A percentile compares a stretch with the other conserved stretches of the same genome.
These are phyloP conservation scores for Griposia aprilina DNA, from an alignment of 2,888 invertebrate genomes.

Conservation along the genomic window DNA sequence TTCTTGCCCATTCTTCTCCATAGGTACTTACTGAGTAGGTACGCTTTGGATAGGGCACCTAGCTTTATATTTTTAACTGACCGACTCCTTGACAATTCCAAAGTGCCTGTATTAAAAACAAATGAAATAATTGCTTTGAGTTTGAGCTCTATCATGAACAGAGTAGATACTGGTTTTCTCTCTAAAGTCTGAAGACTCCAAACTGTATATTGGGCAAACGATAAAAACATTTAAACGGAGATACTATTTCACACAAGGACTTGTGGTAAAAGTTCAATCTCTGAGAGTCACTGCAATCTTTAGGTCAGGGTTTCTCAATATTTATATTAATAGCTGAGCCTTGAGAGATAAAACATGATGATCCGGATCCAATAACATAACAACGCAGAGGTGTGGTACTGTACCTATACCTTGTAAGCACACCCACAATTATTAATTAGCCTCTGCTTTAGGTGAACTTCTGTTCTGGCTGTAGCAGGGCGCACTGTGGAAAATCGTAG, in stretches of 20 bases:
- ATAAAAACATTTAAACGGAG: neutral
- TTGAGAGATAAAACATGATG: neutral
- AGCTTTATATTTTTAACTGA: too few relatives aligned
- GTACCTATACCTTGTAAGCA: neutral
- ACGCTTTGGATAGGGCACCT: too few relatives aligned
- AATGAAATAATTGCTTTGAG: too few relatives aligned
- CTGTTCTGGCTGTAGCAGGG: neutral
- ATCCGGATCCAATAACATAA: neutral
- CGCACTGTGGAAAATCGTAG: too few relatives aligned
- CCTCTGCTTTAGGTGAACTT: neutral
- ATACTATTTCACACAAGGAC: neutral
- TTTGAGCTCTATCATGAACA: too few relatives aligned
- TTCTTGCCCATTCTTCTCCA: too few relatives aligned
- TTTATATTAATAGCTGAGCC: neutral
- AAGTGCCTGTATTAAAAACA: too few relatives aligned
- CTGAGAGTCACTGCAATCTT: neutral
- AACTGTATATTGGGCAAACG: neutral
- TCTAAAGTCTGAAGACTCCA: neutral
- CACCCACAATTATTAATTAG: neutral
- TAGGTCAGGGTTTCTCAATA: neutral
- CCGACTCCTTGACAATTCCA: too few relatives aligned
- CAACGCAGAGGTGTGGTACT: neutral
- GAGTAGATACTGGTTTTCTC: neutral
- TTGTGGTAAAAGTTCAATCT: neutral
- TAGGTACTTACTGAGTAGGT: too few relatives aligned